Percentiles rank a stretch among this genome's conserved stretches.
Evolutionary conservation across 2,797 vertebrate genomes (phyloP).

Genomic region (Cacajao melanocephalus): DNA sequence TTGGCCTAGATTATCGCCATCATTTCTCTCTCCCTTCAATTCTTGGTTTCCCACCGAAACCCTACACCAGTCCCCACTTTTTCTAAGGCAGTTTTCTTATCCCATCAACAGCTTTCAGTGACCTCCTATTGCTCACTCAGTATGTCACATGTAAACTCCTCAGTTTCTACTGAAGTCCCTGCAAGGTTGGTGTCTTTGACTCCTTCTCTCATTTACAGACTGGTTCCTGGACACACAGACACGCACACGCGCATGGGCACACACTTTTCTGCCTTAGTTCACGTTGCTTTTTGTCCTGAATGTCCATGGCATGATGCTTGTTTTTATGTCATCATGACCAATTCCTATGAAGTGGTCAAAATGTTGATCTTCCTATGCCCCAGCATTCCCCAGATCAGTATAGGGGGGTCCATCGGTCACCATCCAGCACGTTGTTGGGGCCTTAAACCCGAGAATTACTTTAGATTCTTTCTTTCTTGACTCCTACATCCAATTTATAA

Average conservation of each 20-base stretch:
- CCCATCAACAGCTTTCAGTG: background rate
- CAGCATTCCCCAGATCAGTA: background rate
- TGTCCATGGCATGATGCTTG: background rate
- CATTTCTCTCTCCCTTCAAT: background rate
- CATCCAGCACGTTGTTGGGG: background rate
- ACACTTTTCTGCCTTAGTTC: background rate
- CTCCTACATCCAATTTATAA: background rate
- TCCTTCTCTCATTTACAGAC: background rate
- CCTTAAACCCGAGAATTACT: background rate
- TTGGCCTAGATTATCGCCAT: background rate
- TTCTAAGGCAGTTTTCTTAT: background rate
- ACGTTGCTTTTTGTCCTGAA: background rate
- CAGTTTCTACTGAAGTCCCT: background rate
- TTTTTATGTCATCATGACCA: background rate
- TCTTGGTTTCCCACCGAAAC: background rate
- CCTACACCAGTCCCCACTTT: background rate
- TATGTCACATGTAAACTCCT: background rate
- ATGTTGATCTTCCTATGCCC: accelerated
- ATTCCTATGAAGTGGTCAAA: background rate
- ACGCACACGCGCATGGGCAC: accelerated
- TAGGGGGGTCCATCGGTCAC: background rate
- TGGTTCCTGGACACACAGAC: background rate
- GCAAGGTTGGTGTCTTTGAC: background rate
- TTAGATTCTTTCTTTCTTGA: background rate
- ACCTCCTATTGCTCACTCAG: background rate